Evolutionary conservation across 2,113 vertebrate genomes (phyloP), one percentile per base, ranked within the genome.

Genomic region (Oryzias woworae): DNA sequence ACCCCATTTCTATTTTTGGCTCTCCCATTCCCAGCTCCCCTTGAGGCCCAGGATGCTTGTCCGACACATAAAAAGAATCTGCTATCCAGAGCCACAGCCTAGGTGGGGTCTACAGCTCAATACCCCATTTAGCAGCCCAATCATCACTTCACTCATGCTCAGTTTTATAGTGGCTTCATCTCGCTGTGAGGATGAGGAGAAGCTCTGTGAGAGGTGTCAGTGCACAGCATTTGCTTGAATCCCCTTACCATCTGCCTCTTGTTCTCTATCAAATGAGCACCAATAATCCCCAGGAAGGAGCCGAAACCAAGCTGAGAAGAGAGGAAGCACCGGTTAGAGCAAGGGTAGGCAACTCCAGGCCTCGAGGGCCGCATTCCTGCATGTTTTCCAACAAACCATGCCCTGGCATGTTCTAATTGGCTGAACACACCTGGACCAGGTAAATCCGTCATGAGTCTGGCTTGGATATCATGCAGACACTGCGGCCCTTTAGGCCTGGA

Each of bases 171-270:
- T 15, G 41, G 61, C 43, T 46, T 43, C 47, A 26, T 62, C 12
- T 16, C 41, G 62, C 55, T 58, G 54, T 28, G 50, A 51, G n/a
- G 64, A 67, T 42, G 14, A 58, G 42, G 36, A 64, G 59, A 23
- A 55, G 26, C 60, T 49, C 8, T 43, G 22, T 60, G 58, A 68
- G 53, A 12, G 47, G 80, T 74, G 74, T 50, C 48, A 75, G 65
- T 26, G 31, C 47, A 84, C 73, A 55, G 71, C 68, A 54, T 53
- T 67, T 66, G 83, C 58, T 67, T 54, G 78, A 85, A 78, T 93
- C 92, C 54, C 81, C 92, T 96, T 94, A 99, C 97, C 97, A 99
- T 98, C 90, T 99, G 97, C 81, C 95, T 94, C 92, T 98, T 99
- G 91, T 99, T 98, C 77, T 98, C 97, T 83, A 98, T 94, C 85